phyloP scores from a whole-genome alignment of 23 tunicate genomes.

The Ciona savignyi region DNA sequence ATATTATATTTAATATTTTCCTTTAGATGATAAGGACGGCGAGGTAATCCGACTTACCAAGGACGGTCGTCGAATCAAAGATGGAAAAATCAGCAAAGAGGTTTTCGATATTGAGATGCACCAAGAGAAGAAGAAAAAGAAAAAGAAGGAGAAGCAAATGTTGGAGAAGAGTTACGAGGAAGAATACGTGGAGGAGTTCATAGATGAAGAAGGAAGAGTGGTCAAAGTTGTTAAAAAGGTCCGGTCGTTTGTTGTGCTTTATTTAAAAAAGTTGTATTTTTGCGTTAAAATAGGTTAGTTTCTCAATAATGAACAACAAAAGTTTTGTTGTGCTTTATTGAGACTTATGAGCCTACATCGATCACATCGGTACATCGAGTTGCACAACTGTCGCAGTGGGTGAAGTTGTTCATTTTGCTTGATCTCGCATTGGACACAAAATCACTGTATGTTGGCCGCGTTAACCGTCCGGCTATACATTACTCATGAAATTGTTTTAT shows the following conservation, averaged over 20 bases:
- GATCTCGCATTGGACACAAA: too few species aligned
- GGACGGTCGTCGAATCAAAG: constrained; percentile 84
- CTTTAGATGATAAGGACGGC: constrained; percentile 82
- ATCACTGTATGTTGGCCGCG: too few species aligned
- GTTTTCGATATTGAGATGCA: constrained; percentile 83
- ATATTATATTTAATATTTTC: too few species aligned
- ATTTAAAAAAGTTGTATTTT: not conserved
- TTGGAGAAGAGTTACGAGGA: constrained; percentile 84
- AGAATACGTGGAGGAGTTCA: constrained; percentile 81
- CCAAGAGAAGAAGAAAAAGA: constrained; percentile 80
- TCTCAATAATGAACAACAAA: too few species aligned
- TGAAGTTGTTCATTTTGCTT: too few species aligned
- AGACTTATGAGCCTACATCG: too few species aligned
- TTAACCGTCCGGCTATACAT: too few species aligned
- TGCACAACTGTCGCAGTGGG: too few species aligned
- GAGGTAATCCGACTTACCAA: constrained; percentile 81
- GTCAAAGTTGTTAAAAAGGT: constrained; percentile 85
- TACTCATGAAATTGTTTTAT: too few species aligned
- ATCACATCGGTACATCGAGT: too few species aligned
- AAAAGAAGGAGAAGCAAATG: constrained; percentile 65
- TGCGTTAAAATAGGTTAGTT: too few species aligned
- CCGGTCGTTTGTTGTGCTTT: not conserved
- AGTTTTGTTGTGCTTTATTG: too few species aligned
- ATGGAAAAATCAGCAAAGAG: constrained; percentile 90
- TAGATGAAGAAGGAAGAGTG: constrained; percentile 87